Base-by-base conservation (phyloP, 2,113 vertebrate species). In the Arenaria interpres region DNA sequence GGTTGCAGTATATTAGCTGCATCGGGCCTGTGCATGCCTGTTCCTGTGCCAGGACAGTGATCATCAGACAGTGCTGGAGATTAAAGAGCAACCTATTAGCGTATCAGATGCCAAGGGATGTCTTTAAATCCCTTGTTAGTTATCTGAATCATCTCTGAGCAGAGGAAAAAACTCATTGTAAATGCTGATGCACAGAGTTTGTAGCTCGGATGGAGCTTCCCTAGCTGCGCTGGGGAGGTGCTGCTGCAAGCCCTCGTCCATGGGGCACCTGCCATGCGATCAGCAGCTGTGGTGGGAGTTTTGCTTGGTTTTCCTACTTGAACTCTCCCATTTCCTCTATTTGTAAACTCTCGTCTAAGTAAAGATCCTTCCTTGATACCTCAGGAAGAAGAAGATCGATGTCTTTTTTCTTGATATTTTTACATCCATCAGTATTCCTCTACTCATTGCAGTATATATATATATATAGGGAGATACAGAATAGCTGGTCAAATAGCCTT, bases 241-340 rank as follows among this genome's bases (percentile, higher is more conserved):
- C 78, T 53, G 14, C 6, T 1, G 21, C 33, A 87, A 79, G 37
- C 5, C 43, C 11, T 23, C 8, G 14, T 23, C 48, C 18, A 1
- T 20, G 48, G 33, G n/a, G 19, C 20, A 10, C 1, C 1, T 33
- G 39, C 32, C 54, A 2, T n/a, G 28, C 28, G 22, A 3, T 74
- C n/a, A 43, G 73, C 56, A 32, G 35, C 66, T 68, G 23, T 22
- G 19, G 4, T 30, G 12, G 9, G 25, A 63, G 25, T 51, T 85
- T 24, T 21, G 15, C 66, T 73, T 46, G 19, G 4, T 67, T 94
- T 88, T 76, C 35, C 41, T 6, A 5, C 57, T 59, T 82, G 7
- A 22, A 10, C 6, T 78, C 15, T 75, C 5, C 41, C 10, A 41
- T 85, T 79, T 80, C 23, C 28, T 54, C 13, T 57, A 1, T 46